Percentiles rank a stretch among this genome's conserved stretches.
Conservation (phyloP, 2,888 invertebrate genomes). For the Archaeoteleia sp. region DNA sequence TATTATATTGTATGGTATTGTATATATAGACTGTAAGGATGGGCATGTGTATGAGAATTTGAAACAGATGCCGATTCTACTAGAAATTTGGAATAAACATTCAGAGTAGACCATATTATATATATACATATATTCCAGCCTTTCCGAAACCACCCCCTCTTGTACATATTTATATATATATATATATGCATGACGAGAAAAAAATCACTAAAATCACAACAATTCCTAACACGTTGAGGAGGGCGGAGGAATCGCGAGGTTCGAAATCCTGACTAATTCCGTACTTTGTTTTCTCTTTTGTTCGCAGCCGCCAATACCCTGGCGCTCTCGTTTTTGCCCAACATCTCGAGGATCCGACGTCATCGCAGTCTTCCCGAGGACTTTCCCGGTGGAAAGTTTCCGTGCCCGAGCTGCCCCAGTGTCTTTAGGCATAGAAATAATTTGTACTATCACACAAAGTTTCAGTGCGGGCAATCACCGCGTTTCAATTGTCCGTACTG, state of each 20-base stretch:
- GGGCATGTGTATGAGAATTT: no score
- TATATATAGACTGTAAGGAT: no score
- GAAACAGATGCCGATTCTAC: no score
- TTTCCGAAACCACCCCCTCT: no score
- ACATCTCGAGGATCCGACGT: slow-evolving; percentile 28
- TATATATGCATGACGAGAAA: slow-evolving; percentile 2
- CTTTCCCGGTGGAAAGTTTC: slow-evolving; percentile 54
- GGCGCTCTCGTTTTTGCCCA: slow-evolving; percentile 27
- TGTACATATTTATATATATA: slow-evolving; percentile 1
- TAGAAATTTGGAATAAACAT: no score
- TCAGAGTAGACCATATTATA: no score
- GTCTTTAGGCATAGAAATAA: slow-evolving; percentile 69
- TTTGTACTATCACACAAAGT: slow-evolving; percentile 67
- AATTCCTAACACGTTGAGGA: background rate
- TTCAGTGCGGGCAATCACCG: slow-evolving; percentile 70
- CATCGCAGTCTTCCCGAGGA: slow-evolving; percentile 33
- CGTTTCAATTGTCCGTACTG: slow-evolving; percentile 72
- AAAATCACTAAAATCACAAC: background rate
- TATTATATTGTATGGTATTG: no score
- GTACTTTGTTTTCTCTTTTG: slow-evolving; percentile 37
- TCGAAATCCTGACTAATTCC: slow-evolving; percentile 28
- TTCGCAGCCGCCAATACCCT: slow-evolving; percentile 26
- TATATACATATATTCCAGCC: no score
- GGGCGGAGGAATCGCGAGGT: no score
- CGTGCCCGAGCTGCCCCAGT: slow-evolving; percentile 67